Base-by-base conservation (phyloP, 2,113 vertebrate genomes). In the Coptodon bakossiorum region DNA sequence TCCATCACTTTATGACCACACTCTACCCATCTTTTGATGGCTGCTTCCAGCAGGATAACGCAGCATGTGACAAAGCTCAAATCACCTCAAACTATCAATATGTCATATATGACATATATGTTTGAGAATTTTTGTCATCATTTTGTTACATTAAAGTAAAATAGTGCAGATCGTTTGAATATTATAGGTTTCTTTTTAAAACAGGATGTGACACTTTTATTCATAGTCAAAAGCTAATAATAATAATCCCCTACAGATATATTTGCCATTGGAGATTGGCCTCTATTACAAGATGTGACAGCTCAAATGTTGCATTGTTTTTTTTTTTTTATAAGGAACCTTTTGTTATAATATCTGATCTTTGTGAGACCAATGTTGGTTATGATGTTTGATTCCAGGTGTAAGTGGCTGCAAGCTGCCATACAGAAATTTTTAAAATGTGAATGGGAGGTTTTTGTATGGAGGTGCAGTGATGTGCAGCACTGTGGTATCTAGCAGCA, bases 401-500 rank as follows among this genome's bases (percentile, higher is more conserved):
- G 5, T 6, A 0, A 63, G 59, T 6, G 29, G 59, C 29, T 2
- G 29, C 8, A 31, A 36, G 59, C 59, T 63, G 59, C 29, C 5
- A 56, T 56, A 56, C 12, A 56, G 54, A 63, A 61, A 4, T 57
- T 59, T 59, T 29, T 5, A 0, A 61, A 31, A 34, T 6, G 14
- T n/a, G n/a, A n/a, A n/a, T n/a, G n/a, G n/a, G 0, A 63, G 29
- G 31, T 63, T 63, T 63, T 36, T 63, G 59, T 11, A 63, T 63
- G 0, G 16, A 0, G 3, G 31, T 36, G 17, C 17, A 36, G 31
- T 63, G 59, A 34, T 34, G 31, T 63, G 59, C 29, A 63, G 6
- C 31, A 36, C 31, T 63, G 59, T 63, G 31, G 59, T 63, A 63
- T 0, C 59, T 36, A 63, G 59, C 59, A 3, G 31, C 59, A 63